Conservation (phyloP, 2,113 vertebrate species). For the Lagenorhynchus albirostris region DNA sequence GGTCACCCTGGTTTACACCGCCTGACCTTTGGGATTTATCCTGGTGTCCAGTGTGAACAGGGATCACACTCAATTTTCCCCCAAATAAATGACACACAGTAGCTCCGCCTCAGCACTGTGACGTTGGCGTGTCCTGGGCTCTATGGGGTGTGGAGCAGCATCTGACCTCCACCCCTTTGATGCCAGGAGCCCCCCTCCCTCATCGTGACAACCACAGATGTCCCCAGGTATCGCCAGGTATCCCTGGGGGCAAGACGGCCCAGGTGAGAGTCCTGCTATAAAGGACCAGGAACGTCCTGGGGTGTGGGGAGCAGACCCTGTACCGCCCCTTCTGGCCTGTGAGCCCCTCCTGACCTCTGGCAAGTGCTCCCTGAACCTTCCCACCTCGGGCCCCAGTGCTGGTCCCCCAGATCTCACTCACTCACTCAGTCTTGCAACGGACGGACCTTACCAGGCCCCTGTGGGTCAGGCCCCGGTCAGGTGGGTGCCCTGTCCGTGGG, state of each 20-base stretch:
- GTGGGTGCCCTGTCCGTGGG: not conserved
- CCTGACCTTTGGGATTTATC: not conserved
- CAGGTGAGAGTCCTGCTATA: not conserved
- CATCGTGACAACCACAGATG: not conserved
- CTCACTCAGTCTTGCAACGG: not conserved
- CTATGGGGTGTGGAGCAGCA: not conserved
- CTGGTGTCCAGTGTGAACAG: not conserved
- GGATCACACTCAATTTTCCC: not conserved
- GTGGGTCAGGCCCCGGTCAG: not conserved
- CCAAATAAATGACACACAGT: no score
- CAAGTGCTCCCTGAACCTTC: not conserved
- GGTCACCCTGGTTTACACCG: fast-evolving
- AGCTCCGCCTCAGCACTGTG: fast-evolving
- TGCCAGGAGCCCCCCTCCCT: not conserved
- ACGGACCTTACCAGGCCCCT: not conserved
- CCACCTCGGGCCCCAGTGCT: not conserved
- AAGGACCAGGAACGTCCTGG: not conserved
- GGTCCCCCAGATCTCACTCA: not conserved
- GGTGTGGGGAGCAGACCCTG: not conserved
- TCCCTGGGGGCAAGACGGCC: not conserved
- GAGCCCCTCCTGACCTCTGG: not conserved
- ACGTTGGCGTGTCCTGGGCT: not conserved
- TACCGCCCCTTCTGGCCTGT: no score
- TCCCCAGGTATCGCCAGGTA: not conserved
- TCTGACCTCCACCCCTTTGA: no score